Conservation (phyloP, 2,113 vertebrate genomes). For the Ardeotis arabs region DNA sequence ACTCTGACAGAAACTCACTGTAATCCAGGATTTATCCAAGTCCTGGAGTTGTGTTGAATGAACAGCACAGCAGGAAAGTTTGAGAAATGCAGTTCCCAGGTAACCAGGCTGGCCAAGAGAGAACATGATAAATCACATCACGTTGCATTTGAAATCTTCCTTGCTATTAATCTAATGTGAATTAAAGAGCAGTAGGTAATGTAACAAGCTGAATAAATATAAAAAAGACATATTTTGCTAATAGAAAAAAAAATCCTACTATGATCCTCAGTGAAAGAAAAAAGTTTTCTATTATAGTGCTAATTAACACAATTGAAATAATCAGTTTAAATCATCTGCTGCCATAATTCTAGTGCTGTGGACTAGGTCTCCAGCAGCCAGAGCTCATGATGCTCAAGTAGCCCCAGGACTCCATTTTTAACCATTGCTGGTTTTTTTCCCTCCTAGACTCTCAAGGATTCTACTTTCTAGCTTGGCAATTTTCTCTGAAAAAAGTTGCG, state of each 20-base stretch:
- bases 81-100: neutral
- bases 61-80: neutral
- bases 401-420: neutral
- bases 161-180: neutral
- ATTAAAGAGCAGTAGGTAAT: neutral
- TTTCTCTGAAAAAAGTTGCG: neutral
- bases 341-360: neutral
- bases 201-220: neutral
- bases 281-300: neutral
- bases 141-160: neutral
- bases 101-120: neutral
- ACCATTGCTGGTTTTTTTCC: neutral
- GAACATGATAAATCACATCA: neutral
- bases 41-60: neutral
- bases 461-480: neutral
- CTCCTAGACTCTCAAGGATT: neutral
- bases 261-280: neutral
- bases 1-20: neutral
- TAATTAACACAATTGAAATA: neutral
- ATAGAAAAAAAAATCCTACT: neutral
- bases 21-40: neutral
- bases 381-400: neutral
- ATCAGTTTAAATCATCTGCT: neutral
- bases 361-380: neutral
- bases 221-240: neutral